Base-by-base conservation (phyloP, 37 sponge, comb jelly and placozoan genomes). In the Trichoplax adhaerens region DNA sequence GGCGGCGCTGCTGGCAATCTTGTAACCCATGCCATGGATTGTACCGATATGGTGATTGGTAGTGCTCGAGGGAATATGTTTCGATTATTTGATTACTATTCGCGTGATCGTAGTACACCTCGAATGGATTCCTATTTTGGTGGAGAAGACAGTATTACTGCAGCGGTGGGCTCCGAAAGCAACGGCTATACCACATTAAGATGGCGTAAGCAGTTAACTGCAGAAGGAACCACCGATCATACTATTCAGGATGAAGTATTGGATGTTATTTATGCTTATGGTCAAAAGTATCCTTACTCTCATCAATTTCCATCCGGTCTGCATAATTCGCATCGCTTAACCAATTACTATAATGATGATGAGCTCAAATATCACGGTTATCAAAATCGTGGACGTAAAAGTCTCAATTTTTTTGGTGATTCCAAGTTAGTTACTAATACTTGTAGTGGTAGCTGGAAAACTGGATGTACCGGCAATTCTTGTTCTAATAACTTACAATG, bases 361-460 rank as follows among this genome's bases (percentile, higher is more conserved):
- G 87, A 86, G 68, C 69, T 86, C 66, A 86, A 86, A 67, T 86
- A 86, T 61, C 87, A 86, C 59, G 87, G 87, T 52, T n/a, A 65
- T 1, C 29, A 69, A 1, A 78, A 78, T 53, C 57, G 87, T 7
- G 83, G 83, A 72, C 50, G 51, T 3, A 74, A 76, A 10, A 60
- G 52, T 46, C 68, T 81, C 64, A 84, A 84, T 70, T 84, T 84
- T 74, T 84, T 79, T 65, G 72, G 83, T 82, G 54, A 72, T 77
- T 57, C 4, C 29, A 29, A 29, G 29, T 29, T 29, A 29, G 29
- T 29, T 29, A 29, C 29, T 29, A 53, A 2, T 60, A 4, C 47
- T 53, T 55, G 69, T 48, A 69, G 3, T 3, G 29, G 46, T 72
- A 64, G 29, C 62, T 8, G 47, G 58, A 55, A 4, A 4, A 29